Conservation (phyloP, 2,888 invertebrate species). For the Meta bourneti region DNA sequence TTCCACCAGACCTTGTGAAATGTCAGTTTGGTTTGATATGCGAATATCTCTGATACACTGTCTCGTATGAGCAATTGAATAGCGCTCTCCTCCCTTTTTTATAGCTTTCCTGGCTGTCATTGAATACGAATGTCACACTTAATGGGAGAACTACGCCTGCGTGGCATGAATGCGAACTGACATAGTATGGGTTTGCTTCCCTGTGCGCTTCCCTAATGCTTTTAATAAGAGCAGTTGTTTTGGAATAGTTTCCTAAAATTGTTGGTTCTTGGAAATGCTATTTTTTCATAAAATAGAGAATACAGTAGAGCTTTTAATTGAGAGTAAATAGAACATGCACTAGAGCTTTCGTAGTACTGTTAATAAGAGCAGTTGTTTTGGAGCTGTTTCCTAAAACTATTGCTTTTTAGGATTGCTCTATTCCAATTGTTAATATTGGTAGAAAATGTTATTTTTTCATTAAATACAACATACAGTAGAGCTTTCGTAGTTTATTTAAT, state of each 20-base stretch:
- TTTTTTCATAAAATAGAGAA: background rate
- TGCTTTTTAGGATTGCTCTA: too few species aligned
- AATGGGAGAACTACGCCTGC: background rate
- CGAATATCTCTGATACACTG: background rate
- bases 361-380: too few species aligned
- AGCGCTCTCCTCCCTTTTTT: slow-evolving; percentile 10
- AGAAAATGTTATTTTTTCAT: too few species aligned
- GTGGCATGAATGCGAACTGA: slow-evolving; percentile 6
- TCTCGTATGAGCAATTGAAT: background rate
- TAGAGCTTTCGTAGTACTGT: too few species aligned
- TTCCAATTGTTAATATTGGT: too few species aligned
- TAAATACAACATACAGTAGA: too few species aligned
- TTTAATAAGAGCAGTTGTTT: background rate
- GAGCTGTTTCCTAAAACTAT: too few species aligned
- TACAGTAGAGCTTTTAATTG: too few species aligned
- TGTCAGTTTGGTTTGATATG: background rate
- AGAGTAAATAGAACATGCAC: too few species aligned
- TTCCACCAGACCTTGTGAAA: background rate
- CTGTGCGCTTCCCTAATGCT: background rate
- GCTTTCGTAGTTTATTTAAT: too few species aligned
- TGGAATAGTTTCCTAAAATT: background rate
- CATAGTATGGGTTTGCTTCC: background rate
- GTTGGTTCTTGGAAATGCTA: background rate
- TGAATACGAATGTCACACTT: slow-evolving; percentile 29
- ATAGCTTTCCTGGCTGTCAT: background rate